Evolutionary conservation across 1,140 invertebrate species (phyloP), one percentile per base, ranked within the genome.

Genomic region (Drosophila leontia): DNA sequence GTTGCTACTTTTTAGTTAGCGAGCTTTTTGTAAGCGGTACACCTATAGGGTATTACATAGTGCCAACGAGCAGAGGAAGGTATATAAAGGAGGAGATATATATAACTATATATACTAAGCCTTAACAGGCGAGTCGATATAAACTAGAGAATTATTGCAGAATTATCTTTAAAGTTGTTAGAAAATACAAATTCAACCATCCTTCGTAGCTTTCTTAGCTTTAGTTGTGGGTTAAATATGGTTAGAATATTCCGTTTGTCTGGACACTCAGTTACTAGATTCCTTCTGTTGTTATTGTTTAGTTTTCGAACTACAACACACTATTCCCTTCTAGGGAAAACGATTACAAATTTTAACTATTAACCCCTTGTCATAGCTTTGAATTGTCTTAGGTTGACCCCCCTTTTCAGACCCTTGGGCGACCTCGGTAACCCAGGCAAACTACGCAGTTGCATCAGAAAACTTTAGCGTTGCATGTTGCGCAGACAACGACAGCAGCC

Each of bases 1-100:
- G 83, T 86, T 86, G 83, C 83, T 82, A 79, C 64, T 55, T 67
- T 79, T 69, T 62, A 80, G 60, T 44, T 65, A 57, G 47, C 15
- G 44, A 50, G 64, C 64, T 70, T 70, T 75, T 41, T 61, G 7
- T 32, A 51, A 9, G 1, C 5, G 29, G n/a, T 12, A 17, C 7
- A 17, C 7, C 13, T 9, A 9, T 5, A 9, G 26, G 23, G 23
- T 47, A 47, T 26, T 47, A 47, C 32, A 7, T 26, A 26, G 26
- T 26, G 26, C 26, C 26, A 26, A 26, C 26, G 26, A 26, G 26
- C 26, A 26, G 26, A 26, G 6, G 4, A 26, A 26, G 26, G 26
- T 26, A 5, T 26, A 0, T 6, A 26, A 0, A 26, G 26, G 26
- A 26, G 26, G 26, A 26, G 26, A 26, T 26, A 26, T 26, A 26